Evolutionary conservation across 1,140 invertebrate genomes (phyloP).

Genomic region (Zaprionus vittiger): DNA sequence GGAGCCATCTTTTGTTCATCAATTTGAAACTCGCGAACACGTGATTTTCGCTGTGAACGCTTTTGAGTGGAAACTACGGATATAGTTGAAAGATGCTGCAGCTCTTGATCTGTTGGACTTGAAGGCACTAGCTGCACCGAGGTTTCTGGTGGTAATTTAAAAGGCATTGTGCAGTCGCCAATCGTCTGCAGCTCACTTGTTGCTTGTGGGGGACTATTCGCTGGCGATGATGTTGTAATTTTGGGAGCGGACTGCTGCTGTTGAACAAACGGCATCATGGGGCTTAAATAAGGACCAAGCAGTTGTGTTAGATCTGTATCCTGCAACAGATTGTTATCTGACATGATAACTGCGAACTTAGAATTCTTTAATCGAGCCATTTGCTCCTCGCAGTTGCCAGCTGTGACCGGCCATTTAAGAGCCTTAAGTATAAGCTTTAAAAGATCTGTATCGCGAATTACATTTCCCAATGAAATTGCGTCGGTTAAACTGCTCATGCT

Average conservation of each 20-base stretch:
- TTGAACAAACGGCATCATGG: constrained; percentile 62
- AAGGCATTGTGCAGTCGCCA: constrained; percentile 70
- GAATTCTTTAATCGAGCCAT: constrained; percentile 73
- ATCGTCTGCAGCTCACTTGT: constrained; percentile 33
- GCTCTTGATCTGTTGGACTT: constrained; percentile 67
- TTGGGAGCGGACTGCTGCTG: constrained; percentile 41
- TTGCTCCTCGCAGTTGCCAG: constrained; percentile 69
- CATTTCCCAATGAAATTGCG: constrained; percentile 70
- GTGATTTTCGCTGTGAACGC: constrained; percentile 48
- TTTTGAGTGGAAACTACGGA: constrained; percentile 23
- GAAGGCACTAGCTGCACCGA: constrained; percentile 80
- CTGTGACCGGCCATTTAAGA: constrained; percentile 76
- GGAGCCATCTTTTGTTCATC: not conserved
- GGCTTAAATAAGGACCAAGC: constrained; percentile 72
- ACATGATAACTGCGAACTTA: constrained; percentile 76
- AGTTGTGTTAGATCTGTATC: constrained; percentile 81
- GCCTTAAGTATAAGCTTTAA: constrained; percentile 80
- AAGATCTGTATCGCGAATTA: constrained; percentile 77
- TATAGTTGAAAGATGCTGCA: constrained; percentile 22
- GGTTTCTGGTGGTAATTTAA: constrained; percentile 80
- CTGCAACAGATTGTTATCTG: constrained; percentile 76
- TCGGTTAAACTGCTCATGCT: constrained; percentile 66
- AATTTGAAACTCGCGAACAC: constrained; percentile 25
- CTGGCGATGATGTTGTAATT: constrained; percentile 7
- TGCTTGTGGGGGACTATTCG: constrained; percentile 29